Percentiles rank a stretch among this genome's conserved stretches.
These are phyloP conservation scores for Collichthys lucidus DNA, from an alignment of 2,113 vertebrate species.

Conservation along the genomic window DNA sequence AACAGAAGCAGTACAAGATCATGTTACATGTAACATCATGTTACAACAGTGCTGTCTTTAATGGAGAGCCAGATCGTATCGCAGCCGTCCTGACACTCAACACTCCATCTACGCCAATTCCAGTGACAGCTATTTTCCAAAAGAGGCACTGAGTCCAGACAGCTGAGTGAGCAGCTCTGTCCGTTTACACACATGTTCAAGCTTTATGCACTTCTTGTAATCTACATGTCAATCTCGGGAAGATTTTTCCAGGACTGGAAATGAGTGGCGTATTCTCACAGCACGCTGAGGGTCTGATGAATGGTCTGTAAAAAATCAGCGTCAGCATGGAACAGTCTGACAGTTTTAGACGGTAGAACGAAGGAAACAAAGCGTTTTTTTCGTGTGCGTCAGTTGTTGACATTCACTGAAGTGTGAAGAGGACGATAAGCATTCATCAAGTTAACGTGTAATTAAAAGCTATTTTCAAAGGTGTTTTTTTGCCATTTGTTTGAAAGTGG, in stretches of 20 bases:
- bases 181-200: slow-evolving; percentile 24
- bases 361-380: not conserved
- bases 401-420: too few relatives aligned
- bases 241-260: not conserved
- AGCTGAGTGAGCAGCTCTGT: slow-evolving; percentile 31
- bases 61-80: not conserved
- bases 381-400: too few relatives aligned
- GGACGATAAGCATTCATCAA: too few relatives aligned
- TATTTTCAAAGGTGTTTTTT: too few relatives aligned
- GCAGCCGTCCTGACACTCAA: slow-evolving; percentile 28
- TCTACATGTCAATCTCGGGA: slow-evolving; percentile 21
- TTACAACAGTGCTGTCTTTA: not conserved
- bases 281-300: not conserved
- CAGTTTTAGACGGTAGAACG: not conserved
- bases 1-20: too few relatives aligned
- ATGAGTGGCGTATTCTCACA: not conserved
- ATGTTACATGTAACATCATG: too few relatives aligned
- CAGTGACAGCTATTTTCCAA: slow-evolving; percentile 17
- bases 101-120: slow-evolving; percentile 29
- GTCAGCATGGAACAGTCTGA: not conserved
- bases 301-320: not conserved
- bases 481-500: too few relatives aligned
- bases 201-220: not conserved
- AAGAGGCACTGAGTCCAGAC: slow-evolving; percentile 10
- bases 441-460: too few relatives aligned